Evolutionary conservation across 2,888 invertebrate genomes (phyloP).

Genomic region (Drosophila nigritarsus): DNA sequence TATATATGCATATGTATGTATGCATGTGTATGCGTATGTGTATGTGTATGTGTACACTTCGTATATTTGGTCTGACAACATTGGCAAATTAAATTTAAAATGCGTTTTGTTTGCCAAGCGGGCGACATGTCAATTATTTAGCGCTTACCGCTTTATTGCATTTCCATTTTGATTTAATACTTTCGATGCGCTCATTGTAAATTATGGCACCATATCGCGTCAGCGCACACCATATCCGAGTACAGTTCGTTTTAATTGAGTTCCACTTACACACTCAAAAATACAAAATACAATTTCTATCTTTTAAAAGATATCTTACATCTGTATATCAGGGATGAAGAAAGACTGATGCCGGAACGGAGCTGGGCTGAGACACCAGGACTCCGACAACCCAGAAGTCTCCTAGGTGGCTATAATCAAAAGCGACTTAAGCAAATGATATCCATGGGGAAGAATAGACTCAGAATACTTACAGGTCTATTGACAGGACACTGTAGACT

Average conservation of each 20-base stretch:
- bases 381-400: too few species aligned
- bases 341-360: too few species aligned
- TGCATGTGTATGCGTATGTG: background rate
- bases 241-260: conserved; percentile 15
- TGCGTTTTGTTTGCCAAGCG: conserved; percentile 65
- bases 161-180: conserved; percentile 65
- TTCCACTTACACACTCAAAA: background rate
- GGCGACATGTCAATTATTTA: conserved; percentile 72
- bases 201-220: conserved; percentile 21
- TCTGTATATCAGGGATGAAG: too few species aligned
- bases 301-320: background rate
- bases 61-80: conserved; percentile 48
- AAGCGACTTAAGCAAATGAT: too few species aligned
- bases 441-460: too few species aligned
- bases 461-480: too few species aligned
- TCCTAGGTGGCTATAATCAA: too few species aligned
- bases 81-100: conserved; percentile 64
- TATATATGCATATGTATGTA: background rate
- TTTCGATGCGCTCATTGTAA: conserved; percentile 30
- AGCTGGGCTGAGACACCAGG: too few species aligned
- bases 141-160: conserved; percentile 69
- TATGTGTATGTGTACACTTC: conserved; percentile 23
- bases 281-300: background rate
- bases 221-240: background rate
- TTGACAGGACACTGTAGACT: too few species aligned